A percentile compares a stretch with the other conserved stretches of the same genome.
phyloP scores from a whole-genome alignment of 1,140 invertebrate species.

The Ceratina australensis region DNA sequence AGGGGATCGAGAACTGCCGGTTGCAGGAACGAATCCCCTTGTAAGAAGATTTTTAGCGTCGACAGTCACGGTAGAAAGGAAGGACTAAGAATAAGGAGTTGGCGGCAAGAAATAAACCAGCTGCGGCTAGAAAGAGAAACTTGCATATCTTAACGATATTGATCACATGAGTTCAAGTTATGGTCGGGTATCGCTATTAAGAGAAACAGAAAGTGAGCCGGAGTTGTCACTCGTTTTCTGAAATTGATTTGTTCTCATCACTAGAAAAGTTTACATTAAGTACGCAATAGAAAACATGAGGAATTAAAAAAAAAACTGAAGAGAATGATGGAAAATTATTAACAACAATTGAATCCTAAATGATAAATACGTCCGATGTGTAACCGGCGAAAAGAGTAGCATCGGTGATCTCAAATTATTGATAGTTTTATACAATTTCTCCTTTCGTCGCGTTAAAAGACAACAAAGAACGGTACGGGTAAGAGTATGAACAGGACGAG shows the following conservation, averaged over 20 bases:
- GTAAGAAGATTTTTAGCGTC: neutral
- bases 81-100: neutral
- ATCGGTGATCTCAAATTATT: neutral
- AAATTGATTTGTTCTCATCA: neutral
- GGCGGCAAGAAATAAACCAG: neutral
- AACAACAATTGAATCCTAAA: neutral
- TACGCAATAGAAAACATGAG: no score
- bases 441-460: no score
- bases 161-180: neutral
- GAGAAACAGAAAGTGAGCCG: neutral
- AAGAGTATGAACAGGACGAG: neutral
- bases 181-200: neutral
- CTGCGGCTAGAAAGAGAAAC: constrained; percentile 19
- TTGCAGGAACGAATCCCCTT: neutral
- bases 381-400: neutral
- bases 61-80: constrained; percentile 13
- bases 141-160: neutral
- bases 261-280: no score
- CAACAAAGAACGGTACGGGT: neutral
- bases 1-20: neutral
- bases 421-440: neutral
- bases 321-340: no score
- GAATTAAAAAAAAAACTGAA: no score
- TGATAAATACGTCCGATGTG: neutral
- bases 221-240: neutral